Evolutionary conservation across 2,888 invertebrate genomes (phyloP).

Genomic region (Drosophila meridionalis): DNA sequence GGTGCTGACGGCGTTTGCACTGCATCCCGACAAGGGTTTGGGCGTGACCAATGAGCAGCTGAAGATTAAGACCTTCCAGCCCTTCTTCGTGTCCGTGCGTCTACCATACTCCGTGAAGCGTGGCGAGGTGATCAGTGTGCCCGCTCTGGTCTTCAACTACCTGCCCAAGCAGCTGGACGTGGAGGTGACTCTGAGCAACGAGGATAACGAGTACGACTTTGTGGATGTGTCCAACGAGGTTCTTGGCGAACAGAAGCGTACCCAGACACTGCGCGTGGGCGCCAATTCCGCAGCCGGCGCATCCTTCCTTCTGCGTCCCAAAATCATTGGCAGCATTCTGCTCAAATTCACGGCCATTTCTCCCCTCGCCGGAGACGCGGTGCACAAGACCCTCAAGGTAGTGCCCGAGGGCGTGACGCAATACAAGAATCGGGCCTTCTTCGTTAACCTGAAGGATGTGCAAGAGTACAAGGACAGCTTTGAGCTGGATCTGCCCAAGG

Average conservation of each 20-base stretch:
- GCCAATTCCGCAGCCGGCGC: conserved; percentile 91
- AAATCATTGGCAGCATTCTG: conserved; percentile 89
- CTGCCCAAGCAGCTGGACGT: conserved; percentile 90
- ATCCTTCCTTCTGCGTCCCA: conserved; percentile 93
- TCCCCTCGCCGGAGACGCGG: conserved; percentile 91
- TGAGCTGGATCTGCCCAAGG: conserved; percentile 90
- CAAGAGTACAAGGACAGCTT: conserved; percentile 87
- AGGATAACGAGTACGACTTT: conserved; percentile 92
- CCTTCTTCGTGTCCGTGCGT: conserved; percentile 93
- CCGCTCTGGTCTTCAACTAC: conserved; percentile 95
- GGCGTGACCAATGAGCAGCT: conserved; percentile 89
- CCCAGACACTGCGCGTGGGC: conserved; percentile 88
- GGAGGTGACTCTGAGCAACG: conserved; percentile 92
- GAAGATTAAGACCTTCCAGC: conserved; percentile 90
- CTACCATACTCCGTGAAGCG: conserved; percentile 95
- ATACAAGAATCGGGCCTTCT: conserved; percentile 89
- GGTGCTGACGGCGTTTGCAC: conserved; percentile 92
- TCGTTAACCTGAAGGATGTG: conserved; percentile 89
- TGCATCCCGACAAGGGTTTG: conserved; percentile 90
- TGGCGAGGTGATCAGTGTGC: conserved; percentile 94
- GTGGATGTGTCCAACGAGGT: conserved; percentile 94
- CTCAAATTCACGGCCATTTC: conserved; percentile 91
- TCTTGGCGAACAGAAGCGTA: conserved; percentile 92
- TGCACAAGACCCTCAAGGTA: conserved; percentile 90
- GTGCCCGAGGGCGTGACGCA: conserved; percentile 93